These are phyloP conservation scores for Remorina albescens DNA, from an alignment of 2,797 vertebrate species.

Conservation along the genomic window DNA sequence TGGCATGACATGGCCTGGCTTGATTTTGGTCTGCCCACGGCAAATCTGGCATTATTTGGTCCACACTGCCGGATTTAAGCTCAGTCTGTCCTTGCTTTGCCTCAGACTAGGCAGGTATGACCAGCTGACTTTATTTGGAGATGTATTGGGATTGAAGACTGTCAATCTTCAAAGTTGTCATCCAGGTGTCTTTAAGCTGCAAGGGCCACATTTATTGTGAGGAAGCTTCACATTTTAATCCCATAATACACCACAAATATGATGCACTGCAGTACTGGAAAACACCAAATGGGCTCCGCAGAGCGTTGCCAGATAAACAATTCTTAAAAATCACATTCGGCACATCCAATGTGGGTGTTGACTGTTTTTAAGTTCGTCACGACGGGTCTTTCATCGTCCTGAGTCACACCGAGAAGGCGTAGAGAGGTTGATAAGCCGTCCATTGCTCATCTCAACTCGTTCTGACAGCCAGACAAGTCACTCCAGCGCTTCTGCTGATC, in stretches of 20 bases:
- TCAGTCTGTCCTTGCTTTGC: slow-evolving; percentile 41
- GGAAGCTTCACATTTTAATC: too few species aligned
- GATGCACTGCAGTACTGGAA: background rate
- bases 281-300: background rate
- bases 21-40: slow-evolving; percentile 32
- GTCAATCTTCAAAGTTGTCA: too few species aligned
- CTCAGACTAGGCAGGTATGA: background rate
- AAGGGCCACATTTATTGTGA: too few species aligned
- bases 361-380: background rate
- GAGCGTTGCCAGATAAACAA: background rate
- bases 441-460: slow-evolving; percentile 32
- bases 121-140: too few species aligned
- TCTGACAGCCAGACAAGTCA: slow-evolving; percentile 42
- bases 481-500: slow-evolving; percentile 29
- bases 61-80: slow-evolving; percentile 7
- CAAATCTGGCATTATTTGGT: slow-evolving; percentile 37
- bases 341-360: background rate
- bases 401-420: slow-evolving; percentile 22
- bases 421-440: slow-evolving; percentile 19
- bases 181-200: background rate
- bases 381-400: slow-evolving; percentile 10
- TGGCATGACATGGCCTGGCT: slow-evolving; percentile 52
- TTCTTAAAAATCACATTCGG: background rate
- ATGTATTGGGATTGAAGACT: too few species aligned
- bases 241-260: background rate